A percentile compares a stretch with the other conserved stretches of the same genome.
Conservation (phyloP, 2,888 invertebrate genomes). For the Pycnomerus fuliginosus region DNA sequence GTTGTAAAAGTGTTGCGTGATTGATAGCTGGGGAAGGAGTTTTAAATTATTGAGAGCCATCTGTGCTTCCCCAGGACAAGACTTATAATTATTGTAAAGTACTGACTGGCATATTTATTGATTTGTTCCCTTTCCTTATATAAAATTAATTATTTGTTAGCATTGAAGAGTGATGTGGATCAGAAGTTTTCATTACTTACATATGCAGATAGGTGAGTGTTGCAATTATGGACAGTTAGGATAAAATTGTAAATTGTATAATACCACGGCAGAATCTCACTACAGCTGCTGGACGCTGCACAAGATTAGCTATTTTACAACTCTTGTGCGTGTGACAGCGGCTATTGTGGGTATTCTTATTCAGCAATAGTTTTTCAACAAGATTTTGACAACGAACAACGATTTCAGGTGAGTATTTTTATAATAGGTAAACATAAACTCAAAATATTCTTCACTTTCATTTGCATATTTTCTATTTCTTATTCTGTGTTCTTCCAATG, state of each 20-base stretch:
- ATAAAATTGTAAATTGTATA: too few relatives aligned
- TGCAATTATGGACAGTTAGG: too few relatives aligned
- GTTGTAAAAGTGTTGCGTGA: constrained; percentile 15
- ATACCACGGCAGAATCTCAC: constrained; percentile 63
- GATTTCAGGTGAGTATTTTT: too few relatives aligned
- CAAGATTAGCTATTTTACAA: constrained; percentile 85
- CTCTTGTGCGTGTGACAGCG: constrained; percentile 99
- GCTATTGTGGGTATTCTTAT: constrained; percentile 85
- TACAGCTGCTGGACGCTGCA: constrained; percentile 99
- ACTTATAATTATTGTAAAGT: constrained; percentile 29
- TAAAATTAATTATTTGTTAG: too few relatives aligned
- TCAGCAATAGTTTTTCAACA: constrained; percentile 42
- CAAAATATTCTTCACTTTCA: too few relatives aligned
- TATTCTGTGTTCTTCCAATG: too few relatives aligned
- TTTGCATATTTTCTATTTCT: too few relatives aligned
- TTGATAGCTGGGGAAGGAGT: constrained; percentile 7
- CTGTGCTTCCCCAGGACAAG: constrained; percentile 29
- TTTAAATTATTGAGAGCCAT: constrained; percentile 30
- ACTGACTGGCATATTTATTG: constrained; percentile 17
- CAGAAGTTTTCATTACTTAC: too few relatives aligned
- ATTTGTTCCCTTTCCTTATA: constrained; percentile 7
- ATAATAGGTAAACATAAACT: too few relatives aligned
- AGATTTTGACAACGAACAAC: too few relatives aligned
- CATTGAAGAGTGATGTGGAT: too few relatives aligned
- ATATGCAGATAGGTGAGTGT: too few relatives aligned